Percentiles rank a stretch among this genome's conserved stretches.
phyloP scores from a whole-genome alignment of 2,888 invertebrate genomes.

The Drosophila silvestris region DNA sequence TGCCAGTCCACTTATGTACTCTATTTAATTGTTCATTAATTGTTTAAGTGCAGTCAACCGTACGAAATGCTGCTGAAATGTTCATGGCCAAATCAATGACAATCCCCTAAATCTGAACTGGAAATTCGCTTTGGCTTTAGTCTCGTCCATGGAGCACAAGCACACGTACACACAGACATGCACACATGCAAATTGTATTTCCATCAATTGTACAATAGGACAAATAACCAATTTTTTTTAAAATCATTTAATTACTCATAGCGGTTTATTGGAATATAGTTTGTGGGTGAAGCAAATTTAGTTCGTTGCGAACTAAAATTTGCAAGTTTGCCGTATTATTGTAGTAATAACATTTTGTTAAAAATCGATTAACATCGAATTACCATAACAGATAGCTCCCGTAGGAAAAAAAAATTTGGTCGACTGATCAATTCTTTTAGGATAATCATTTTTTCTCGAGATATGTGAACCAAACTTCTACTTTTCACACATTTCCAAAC shows the following conservation, averaged over 20 bases:
- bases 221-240: neutral
- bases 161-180: neutral
- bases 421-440: neutral
- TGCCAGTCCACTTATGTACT: constrained; percentile 8
- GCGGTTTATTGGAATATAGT: neutral
- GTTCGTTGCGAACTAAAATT: neutral
- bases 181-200: constrained; percentile 39
- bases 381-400: neutral
- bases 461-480: neutral
- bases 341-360: neutral
- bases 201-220: constrained; percentile 2
- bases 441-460: neutral
- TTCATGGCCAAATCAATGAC: constrained; percentile 69
- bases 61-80: constrained; percentile 41
- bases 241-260: neutral
- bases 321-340: neutral
- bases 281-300: neutral
- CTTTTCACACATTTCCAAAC: neutral
- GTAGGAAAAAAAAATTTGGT: neutral
- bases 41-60: constrained; percentile 54
- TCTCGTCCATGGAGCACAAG: neutral
- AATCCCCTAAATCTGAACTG: constrained; percentile 56
- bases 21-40: constrained; percentile 48
- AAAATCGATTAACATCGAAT: neutral
- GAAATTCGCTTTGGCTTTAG: constrained; percentile 68